Percentiles rank a stretch among this genome's conserved stretches.
phyloP scores from a whole-genome alignment of 2,888 invertebrate species.

The Lydus trimaculatus region DNA sequence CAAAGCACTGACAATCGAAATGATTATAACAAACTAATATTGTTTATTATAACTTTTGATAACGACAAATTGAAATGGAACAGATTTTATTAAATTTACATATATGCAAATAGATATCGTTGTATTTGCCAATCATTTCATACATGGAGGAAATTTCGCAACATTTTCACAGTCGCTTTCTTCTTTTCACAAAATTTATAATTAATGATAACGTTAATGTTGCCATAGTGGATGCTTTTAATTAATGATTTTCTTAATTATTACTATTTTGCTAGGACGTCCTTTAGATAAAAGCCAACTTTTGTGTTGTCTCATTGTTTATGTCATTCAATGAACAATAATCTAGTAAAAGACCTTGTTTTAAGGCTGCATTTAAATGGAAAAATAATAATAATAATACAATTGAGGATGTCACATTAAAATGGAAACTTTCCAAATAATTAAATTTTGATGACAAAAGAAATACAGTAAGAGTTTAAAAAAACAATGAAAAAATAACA shows the following conservation, averaged over 20 bases:
- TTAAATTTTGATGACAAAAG: neutral
- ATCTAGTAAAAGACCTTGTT: neutral
- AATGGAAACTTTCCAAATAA: neutral
- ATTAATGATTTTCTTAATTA: no score
- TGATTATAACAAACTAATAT: neutral
- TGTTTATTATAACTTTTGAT: neutral
- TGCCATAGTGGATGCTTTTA: no score
- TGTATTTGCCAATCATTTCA: no score
- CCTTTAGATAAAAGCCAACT: no score
- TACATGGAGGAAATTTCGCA: no score
- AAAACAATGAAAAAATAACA: neutral
- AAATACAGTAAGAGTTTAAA: neutral
- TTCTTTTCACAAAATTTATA: no score
- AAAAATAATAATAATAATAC: no score
- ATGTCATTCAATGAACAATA: neutral
- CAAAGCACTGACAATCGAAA: neutral
- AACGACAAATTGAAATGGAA: neutral
- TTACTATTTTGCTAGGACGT: no score
- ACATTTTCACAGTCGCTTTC: no score
- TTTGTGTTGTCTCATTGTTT: neutral
- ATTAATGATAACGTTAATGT: no score
- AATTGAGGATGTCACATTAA: neutral
- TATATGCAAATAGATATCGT: no score
- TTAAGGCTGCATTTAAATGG: neutral
- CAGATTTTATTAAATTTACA: no score